Evolutionary conservation across 2,113 vertebrate species (phyloP).

Genomic region (Delphinus delphis): DNA sequence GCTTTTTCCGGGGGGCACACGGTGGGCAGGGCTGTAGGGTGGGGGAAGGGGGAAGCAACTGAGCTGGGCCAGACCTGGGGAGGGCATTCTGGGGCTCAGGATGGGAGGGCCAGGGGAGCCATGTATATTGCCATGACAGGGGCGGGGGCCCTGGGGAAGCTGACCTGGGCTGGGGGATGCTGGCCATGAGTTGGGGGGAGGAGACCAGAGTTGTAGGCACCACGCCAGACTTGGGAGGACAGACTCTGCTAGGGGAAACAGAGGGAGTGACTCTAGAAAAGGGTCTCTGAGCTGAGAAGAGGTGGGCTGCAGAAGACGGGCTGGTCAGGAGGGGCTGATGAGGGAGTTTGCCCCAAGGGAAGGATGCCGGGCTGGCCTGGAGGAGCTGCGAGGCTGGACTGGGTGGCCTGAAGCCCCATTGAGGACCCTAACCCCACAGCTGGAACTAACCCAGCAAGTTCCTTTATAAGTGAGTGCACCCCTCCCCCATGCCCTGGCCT

Average conservation of each 20-base stretch:
- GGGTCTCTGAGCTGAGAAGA: neutral
- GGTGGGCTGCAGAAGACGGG: neutral
- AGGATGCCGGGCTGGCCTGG: neutral
- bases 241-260: constrained; percentile 5
- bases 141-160: neutral
- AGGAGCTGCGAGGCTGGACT: neutral
- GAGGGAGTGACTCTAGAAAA: neutral
- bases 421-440: neutral
- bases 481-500: neutral
- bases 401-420: neutral
- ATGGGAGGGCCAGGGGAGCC: neutral
- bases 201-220: constrained; percentile 9
- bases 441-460: neutral
- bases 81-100: neutral
- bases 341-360: neutral
- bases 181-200: neutral
- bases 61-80: neutral
- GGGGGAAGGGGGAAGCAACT: neutral
- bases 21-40: neutral
- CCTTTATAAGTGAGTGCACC: neutral
- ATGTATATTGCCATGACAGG: neutral
- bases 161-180: constrained; percentile 24
- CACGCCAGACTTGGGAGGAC: constrained; percentile 2
- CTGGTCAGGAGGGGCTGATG: neutral
- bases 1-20: constrained; percentile 48